phyloP scores from a whole-genome alignment of 2,888 invertebrate genomes.

The Cenopis cana region DNA sequence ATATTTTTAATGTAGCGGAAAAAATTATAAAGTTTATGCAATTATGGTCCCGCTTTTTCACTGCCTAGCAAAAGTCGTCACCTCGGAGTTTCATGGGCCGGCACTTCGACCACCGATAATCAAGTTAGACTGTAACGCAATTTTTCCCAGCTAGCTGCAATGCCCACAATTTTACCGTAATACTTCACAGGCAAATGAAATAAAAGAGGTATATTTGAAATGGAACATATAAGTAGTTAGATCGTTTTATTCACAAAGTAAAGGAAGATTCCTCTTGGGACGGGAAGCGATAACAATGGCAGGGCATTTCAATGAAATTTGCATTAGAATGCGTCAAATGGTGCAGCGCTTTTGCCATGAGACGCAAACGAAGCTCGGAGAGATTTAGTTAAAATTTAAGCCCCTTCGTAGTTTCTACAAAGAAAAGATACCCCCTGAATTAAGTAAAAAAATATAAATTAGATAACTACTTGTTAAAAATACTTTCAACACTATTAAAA shows the following conservation, averaged over 20 bases:
- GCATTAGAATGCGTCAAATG: conserved; percentile 79
- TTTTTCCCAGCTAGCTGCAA: conserved; percentile 31
- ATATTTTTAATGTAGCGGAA: background rate
- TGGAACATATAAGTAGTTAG: conserved; percentile 54
- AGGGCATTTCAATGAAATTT: conserved; percentile 79
- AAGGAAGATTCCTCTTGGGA: conserved; percentile 63
- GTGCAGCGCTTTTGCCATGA: conserved; percentile 73
- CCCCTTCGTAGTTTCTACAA: conserved; percentile 2
- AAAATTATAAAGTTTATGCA: background rate
- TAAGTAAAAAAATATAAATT: background rate
- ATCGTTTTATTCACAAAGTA: conserved; percentile 48
- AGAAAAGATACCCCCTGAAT: conserved; percentile 2
- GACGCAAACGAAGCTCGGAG: conserved; percentile 55
- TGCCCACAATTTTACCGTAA: conserved; percentile 8
- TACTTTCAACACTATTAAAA: too few species aligned
- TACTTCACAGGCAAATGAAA: conserved; percentile 37
- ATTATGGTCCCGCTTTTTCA: background rate
- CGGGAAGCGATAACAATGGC: conserved; percentile 77
- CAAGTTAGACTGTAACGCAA: conserved; percentile 31
- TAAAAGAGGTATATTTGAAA: conserved; percentile 51
- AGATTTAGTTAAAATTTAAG: conserved; percentile 47
- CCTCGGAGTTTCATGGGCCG: background rate
- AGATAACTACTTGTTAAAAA: background rate
- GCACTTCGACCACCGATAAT: conserved; percentile 34
- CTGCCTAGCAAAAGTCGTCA: background rate